Evolutionary conservation across 2,888 invertebrate species (phyloP), one percentile per base, ranked within the genome.

Genomic region (Eilema depressum): DNA sequence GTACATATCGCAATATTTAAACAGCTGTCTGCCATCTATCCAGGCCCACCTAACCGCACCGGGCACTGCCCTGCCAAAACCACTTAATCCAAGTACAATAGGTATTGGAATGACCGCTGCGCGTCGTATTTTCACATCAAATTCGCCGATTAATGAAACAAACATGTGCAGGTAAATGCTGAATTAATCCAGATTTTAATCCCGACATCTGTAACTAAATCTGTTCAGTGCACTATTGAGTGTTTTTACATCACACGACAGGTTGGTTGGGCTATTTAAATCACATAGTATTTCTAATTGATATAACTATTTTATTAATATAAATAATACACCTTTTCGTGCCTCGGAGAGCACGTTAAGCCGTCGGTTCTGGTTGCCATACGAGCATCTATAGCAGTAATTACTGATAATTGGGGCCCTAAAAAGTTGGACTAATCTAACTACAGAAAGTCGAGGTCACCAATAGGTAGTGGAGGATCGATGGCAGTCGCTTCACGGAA

Each of bases 81-180:
- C 56, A 57, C 25, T 57, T 17, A 23, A 25, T 25, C 25, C 20
- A 11, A 7, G 33, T 66, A 17, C 23, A 20, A 11, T 25, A 0
- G 23, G 10, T 30, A 57, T n/a, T 1, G 17, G 4, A 33, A 57
- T 53, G n/a, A 64, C 3, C 28, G 47, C 28, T 8, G 0, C 25
- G 26, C 3, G 33, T 66, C 3, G 25, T 20, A 66, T 57, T 62
- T 67, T 1, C n/a, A 4, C 26, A 62, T 56, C 14, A 56, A 60
- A 68, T 67, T 53, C 47, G n/a, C 20, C 26, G 25, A 41, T 25
- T 67, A 76, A 65, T 70, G 53, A 28, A 70, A 64, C n/a, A 56
- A 28, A 28, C 59, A 53, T 56, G 56, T 70, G 60, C 59, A 69
- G 30, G 53, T 61, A 20, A 60, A 62, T 12, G 28, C 33, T 57